phyloP scores from a whole-genome alignment of 1,140 invertebrate genomes.

The Tetragonula clypearis region DNA sequence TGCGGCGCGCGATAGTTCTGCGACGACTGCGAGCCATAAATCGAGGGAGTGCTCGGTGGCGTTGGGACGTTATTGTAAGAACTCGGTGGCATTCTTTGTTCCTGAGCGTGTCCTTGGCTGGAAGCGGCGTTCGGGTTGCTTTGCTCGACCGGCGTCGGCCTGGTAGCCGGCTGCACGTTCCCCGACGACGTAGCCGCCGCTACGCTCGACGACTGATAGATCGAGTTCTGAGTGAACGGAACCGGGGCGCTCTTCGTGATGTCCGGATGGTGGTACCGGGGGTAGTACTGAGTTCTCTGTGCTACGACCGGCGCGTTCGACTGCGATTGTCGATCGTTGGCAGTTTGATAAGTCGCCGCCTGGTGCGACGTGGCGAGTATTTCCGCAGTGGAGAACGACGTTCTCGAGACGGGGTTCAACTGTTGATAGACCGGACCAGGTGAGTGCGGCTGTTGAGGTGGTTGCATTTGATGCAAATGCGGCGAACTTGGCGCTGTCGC shows the following conservation, averaged over 20 bases:
- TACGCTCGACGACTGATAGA: conserved; percentile 68
- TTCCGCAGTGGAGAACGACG: conserved; percentile 68
- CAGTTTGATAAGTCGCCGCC: conserved; percentile 67
- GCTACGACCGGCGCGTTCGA: conserved; percentile 63
- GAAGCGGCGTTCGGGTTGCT: conserved; percentile 26
- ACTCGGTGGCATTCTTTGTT: conserved; percentile 62
- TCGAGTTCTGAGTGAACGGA: conserved; percentile 72
- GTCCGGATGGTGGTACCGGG: conserved; percentile 78
- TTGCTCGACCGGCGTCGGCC: conserved; percentile 61
- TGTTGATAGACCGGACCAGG: conserved; percentile 78
- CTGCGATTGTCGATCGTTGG: conserved; percentile 56
- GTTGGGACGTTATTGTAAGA: conserved; percentile 34
- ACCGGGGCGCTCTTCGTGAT: conserved; percentile 77
- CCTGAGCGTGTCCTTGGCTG: conserved; percentile 55
- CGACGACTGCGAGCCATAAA: conserved; percentile 47
- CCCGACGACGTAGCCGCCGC: conserved; percentile 55
- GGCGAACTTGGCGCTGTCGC: conserved; percentile 61
- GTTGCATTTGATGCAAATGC: conserved; percentile 76
- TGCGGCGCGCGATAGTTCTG: conserved; percentile 56
- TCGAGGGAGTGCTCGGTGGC: conserved; percentile 7
- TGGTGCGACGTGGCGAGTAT: conserved; percentile 67
- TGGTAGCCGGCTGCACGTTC: conserved; percentile 51
- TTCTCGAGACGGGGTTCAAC: conserved; percentile 71
- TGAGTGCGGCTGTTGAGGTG: conserved; percentile 73
- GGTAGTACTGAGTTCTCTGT: conserved; percentile 77